Evolutionary conservation across 2,888 invertebrate genomes (phyloP), one percentile per base, ranked within the genome.

Genomic region (Heliothis peltigera): DNA sequence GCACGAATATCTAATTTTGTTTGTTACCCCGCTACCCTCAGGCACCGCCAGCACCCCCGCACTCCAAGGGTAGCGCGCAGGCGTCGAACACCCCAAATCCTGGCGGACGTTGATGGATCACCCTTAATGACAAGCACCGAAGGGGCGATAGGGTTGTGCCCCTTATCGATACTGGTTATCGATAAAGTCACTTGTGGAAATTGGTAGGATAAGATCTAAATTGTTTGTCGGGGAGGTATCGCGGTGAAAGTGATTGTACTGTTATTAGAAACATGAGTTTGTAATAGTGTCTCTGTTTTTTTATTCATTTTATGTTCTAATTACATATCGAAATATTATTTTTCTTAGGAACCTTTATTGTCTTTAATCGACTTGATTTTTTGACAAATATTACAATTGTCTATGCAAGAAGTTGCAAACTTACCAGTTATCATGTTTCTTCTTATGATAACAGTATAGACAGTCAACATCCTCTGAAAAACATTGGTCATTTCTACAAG

Each of bases 91-190:
- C 92, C 95, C 95, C 88, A 94, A 95, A 94, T 93, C 95, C 94
- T 87, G 84, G 91, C 90, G 92, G 95, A 95, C 94, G 89, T 94
- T 95, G 94, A 95, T 95, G 94, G 94, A 95, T 95, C 94, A 94
- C 94, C 95, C 94, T 92, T 94, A 95, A 95, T 94, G 95, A 94
- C 95, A 93, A 92, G 92, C 90, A 89, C 89, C 87, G 91, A 89
- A 91, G 92, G 93, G 92, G 90, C 87, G 89, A 81, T 87, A 92
- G 90, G 76, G 89, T 73, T 81, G 89, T 66, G 60, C 55, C 62
- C 59, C 64, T 70, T 84, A 84, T 86, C 86, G 85, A 84, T 83
- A 78, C 57, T 78, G 69, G 60, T 54, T 84, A 84, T 85, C 87
- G 85, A 86, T 83, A 83, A 71, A 80, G 72, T 77, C 76, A 77